Conservation (phyloP, 1,140 invertebrate species). For the Adoxophyes honmai region DNA sequence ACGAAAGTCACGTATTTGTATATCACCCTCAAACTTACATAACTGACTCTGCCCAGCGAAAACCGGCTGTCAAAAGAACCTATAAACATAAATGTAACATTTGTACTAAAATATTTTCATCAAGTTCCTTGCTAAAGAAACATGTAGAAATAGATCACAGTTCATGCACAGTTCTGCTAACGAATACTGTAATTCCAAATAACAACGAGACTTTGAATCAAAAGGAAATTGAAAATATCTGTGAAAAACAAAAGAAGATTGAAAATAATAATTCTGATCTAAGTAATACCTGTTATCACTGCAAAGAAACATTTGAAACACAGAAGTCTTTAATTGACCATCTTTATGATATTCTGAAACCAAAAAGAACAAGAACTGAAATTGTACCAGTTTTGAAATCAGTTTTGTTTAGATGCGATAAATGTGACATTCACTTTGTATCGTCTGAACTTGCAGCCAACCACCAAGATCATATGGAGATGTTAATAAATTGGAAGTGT, state of each 20-base stretch:
- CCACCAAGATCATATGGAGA: conserved; percentile 40
- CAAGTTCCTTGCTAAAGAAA: conserved; percentile 8
- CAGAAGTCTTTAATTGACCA: conserved; percentile 48
- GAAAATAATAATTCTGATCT: conserved; percentile 12
- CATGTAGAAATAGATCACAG: conserved; percentile 21
- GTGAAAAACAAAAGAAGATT: conserved; percentile 4
- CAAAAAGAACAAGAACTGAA: conserved; percentile 20
- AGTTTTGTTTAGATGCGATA: conserved; percentile 41
- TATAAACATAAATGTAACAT: conserved; percentile 23
- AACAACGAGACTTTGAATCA: background rate
- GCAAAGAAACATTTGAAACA: conserved; percentile 35
- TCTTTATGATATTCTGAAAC: conserved; percentile 43
- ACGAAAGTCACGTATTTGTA: conserved; percentile 27
- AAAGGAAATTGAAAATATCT: background rate
- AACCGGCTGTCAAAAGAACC: background rate
- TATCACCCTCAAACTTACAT: conserved; percentile 16
- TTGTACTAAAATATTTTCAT: conserved; percentile 18
- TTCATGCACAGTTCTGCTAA: background rate
- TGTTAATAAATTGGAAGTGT: conserved; percentile 49
- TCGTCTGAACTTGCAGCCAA: conserved; percentile 32
- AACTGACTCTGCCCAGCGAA: background rate
- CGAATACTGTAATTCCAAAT: background rate
- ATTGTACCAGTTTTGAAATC: conserved; percentile 27
- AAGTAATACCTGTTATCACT: conserved; percentile 41
- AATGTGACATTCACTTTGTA: conserved; percentile 51